phyloP scores from a whole-genome alignment of 2,888 invertebrate genomes.

The Hydrotaea diabolus region DNA sequence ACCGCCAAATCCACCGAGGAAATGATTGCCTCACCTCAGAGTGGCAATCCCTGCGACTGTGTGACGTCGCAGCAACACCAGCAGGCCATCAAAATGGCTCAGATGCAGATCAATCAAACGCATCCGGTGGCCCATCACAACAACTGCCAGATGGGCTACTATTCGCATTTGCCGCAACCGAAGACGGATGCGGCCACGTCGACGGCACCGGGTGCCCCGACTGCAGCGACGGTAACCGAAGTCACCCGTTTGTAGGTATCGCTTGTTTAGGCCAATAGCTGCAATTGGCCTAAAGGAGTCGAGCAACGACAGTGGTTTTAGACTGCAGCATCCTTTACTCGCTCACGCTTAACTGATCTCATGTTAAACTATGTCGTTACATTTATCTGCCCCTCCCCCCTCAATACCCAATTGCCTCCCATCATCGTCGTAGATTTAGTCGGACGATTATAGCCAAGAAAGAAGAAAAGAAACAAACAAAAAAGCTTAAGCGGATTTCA shows the following conservation, averaged over 20 bases:
- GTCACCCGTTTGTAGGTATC: conserved; percentile 85
- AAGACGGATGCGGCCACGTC: conserved; percentile 77
- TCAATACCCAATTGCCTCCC: not conserved
- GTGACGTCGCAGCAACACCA: conserved; percentile 75
- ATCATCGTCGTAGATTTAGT: not conserved
- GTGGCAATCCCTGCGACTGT: conserved; percentile 72
- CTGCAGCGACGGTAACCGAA: conserved; percentile 84
- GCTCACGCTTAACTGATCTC: not conserved
- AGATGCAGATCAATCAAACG: conserved; percentile 74
- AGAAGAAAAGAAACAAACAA: not conserved
- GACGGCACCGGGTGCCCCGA: conserved; percentile 58
- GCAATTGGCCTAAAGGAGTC: conserved; percentile 67
- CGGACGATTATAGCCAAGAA: not conserved
- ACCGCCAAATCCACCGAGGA: conserved; percentile 92
- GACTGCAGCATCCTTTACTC: conserved; percentile 1
- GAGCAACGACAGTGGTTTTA: not conserved
- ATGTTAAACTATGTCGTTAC: too few species aligned
- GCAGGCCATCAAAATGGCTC: conserved; percentile 75
- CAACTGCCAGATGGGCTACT: conserved; percentile 79
- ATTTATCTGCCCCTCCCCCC: too few species aligned
- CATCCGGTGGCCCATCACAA: conserved; percentile 77
- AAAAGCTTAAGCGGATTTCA: conserved; percentile 1
- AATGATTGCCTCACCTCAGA: conserved; percentile 81
- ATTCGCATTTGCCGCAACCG: conserved; percentile 79
- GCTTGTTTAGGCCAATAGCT: conserved; percentile 70